Percentiles rank a stretch among this genome's conserved stretches.
Conservation (phyloP, 2,113 vertebrate species). For the Fregata magnificens region DNA sequence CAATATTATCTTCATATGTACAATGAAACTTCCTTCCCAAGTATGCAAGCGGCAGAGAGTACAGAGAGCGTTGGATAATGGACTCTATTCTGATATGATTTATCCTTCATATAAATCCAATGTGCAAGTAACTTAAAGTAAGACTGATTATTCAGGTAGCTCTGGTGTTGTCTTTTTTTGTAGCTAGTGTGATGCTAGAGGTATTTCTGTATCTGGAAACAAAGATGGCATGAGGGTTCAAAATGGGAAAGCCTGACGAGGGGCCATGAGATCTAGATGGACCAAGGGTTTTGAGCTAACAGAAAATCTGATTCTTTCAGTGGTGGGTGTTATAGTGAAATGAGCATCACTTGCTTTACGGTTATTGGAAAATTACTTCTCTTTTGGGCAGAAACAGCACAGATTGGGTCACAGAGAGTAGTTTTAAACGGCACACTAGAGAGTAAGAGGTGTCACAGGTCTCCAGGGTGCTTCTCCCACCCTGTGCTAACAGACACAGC, state of each 20-base stretch:
- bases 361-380: not conserved
- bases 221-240: not conserved
- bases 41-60: not conserved
- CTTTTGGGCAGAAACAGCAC: not conserved
- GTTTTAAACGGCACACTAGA: not conserved
- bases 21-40: slow-evolving; percentile 11
- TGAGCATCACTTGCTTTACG: not conserved
- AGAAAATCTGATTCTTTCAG: not conserved
- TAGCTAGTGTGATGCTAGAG: not conserved
- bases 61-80: not conserved
- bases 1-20: not conserved
- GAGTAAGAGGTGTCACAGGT: not conserved
- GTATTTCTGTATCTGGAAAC: not conserved
- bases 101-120: slow-evolving; percentile 18
- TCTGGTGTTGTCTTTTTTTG: not conserved
- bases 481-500: not conserved
- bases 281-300: not conserved
- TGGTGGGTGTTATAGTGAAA: not conserved
- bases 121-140: slow-evolving; percentile 14
- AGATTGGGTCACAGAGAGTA: not conserved
- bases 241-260: not conserved
- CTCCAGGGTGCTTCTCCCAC: not conserved
- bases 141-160: not conserved
- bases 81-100: slow-evolving; percentile 8
- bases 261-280: not conserved